Evolutionary conservation across 2,888 invertebrate species (phyloP), one percentile per base, ranked within the genome.

Genomic region (Pristionchus fissidentatus): DNA sequence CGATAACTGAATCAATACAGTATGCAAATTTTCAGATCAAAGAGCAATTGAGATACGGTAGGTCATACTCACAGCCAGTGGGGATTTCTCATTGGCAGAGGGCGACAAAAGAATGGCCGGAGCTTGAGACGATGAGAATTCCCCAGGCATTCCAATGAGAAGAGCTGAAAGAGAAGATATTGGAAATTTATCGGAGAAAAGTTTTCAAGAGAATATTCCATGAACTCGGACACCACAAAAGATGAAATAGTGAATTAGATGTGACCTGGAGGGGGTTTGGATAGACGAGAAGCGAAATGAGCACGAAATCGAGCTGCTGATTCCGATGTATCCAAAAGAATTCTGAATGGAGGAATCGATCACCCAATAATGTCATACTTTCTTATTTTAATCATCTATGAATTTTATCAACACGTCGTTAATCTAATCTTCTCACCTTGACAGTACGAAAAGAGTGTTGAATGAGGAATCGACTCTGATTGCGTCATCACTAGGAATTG

Each of bases 21-120:
- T n/a, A 38, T 75, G 29, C 35, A 2, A 19, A 35, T 35, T 38
- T 70, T 35, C 10, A 70, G 26, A 38, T 35, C 38, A 38, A 29
- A 35, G 26, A 38, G 7, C 38, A 38, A 29, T 35, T n/a, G n/a
- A n/a, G n/a, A n/a, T n/a, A n/a, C n/a, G n/a, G n/a, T n/a, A n/a
- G n/a, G n/a, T n/a, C n/a, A n/a, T 35, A 15, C 62, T 43, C 15
- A 81, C 80, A 43, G 62, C 62, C 3, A 81, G 43, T 43, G 80
- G 80, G 2, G 80, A 60, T 10, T 52, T 60, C 19, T 81, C 80
- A 62, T 41, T 81, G 0, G 73, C 26, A 55, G 70, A 83, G n/a
- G 70, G 83, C 26, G 83, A 83, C 5, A 83, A 41, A 26, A 83
- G 73, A 73, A 83, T 83, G 19, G 83, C 83, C 19, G 83, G 83